Base-by-base conservation (phyloP, 2,797 vertebrate species). In the Acanthurus lineatus region DNA sequence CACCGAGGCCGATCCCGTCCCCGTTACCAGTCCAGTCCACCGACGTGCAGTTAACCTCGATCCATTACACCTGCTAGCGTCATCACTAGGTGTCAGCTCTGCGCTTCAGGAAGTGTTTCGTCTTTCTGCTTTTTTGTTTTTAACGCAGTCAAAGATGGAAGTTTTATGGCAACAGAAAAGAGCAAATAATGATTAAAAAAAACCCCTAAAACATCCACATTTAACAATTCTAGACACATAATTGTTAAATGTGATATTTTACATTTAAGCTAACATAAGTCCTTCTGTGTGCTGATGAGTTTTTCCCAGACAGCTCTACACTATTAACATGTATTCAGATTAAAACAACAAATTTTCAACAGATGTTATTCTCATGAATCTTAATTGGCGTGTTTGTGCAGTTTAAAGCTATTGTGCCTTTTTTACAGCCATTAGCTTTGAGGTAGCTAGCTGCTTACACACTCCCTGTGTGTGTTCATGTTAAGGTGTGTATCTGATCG, bases 1-100 rank as follows among this genome's bases (percentile, higher is more conserved):
- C 69, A 73, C 53, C 28, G 53, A 86, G 63, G 80, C 72, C 59
- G 75, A 67, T 88, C 42, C 74, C 75, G 65, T 89, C 73, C 78
- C 81, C 65, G 77, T 64, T 81, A 87, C 42, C 40, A 0, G 84
- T 77, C 45, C 40, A 48, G 84, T 77, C 45, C 40, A 48, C 52
- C 63, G 72, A 68, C 83, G n/a, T 78, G 78, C 76, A 79, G 54
- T 52, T 44, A 56, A 53, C 45, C 22, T 3, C 15, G 61, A 32
- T 63, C 40, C 25, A 32, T 28, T 61, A n/a, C 58, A 68, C 32
- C 35, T 25, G 67, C 61, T 58, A 28, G 83, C 64, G 65, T 82
- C 47, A 64, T 76, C 83, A 69, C 59, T 64, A 71, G 74, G 58
- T 59, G 66, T 75, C 35, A 68, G 71, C 59, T 16, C 60, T 59